Evolutionary conservation across 1,140 invertebrate species (phyloP), one percentile per base, ranked within the genome.

Genomic region (Brachionus calyciflorus): DNA sequence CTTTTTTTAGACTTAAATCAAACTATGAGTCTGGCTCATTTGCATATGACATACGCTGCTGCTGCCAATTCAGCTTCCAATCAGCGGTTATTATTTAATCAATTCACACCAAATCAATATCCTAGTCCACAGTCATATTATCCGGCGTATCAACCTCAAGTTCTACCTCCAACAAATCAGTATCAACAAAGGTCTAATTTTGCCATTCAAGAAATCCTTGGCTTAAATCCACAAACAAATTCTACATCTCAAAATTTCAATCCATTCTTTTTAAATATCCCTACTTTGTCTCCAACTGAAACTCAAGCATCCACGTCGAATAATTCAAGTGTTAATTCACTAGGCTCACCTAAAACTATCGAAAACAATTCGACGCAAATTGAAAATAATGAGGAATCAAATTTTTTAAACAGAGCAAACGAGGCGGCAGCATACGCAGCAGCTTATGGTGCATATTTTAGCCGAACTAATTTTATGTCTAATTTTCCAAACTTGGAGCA

Each of bases 171-270:
- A 21, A 7, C 40, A 37, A 37, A 1, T 46, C 40, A 41, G 1
- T 37, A 44, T 1, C 73, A 55, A 19, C 73, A 65, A 65, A 5
- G 60, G 6, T 57, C 73, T n/a, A 60, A 46, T 44, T 76, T 76
- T 55, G 73, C 49, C 17, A 76, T 76, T 21, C 73, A 76, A 40
- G 73, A 76, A 57, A 76, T 76, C 6, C 51, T 76, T 19, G 73
- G 73, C 21, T 28, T 76, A 14, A 76, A 73, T 40, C 10, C 69
- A 17, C 69, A 49, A 4, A n/a, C 44, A 6, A 17, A 17, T 19
- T n/a, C 33, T 7, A 51, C 44, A 4, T n/a, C 24, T 17, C 65
- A 41, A 30, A 44, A 21, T 49, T 55, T 33, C n/a, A 37, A 37
- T 26, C 69, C 28, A 4, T 51, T 55, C 19, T 73, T 73, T 14